Evolutionary conservation across 2,888 invertebrate genomes (phyloP), one percentile per base, ranked within the genome.

Genomic region (Diloba caeruleocephala): DNA sequence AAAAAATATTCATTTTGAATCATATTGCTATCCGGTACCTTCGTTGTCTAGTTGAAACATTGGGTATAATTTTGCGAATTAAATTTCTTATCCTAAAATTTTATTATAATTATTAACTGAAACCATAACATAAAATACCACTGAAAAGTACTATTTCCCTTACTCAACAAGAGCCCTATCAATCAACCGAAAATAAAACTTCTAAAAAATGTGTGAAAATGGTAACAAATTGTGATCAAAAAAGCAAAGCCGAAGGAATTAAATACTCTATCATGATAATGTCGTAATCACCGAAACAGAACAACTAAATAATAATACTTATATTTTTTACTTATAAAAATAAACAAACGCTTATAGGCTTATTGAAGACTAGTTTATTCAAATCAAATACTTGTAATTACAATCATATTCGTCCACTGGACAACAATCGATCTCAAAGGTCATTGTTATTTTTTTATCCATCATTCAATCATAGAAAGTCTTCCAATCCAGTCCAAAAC

Each of bases 141-240:
- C n/a, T n/a, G n/a, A n/a, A n/a, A n/a, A 28, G 12, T 12, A 29
- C 3, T 21, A 21, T 21, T 21, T 29, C 1, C 8, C 15, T 1
- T 14, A 15, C 1, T 3, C 8, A 26, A 49, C 60, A 64, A 73
- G 67, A 70, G 62, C 66, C 58, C 70, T 39, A 48, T 19, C 3
- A 59, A 67, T 50, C 43, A 68, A 67, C 13, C 38, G 17, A 60
- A 42, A 37, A 31, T 31, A 42, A 48, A 42, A 56, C 12, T 15
- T 25, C 37, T 14, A 39, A 42, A 39, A 49, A 46, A 17, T 14
- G 14, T 46, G 29, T n/a, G 54, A 46, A 55, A 51, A 62, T 76
- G 69, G 69, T 76, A 77, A 78, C 71, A 69, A 72, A 60, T 60
- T 52, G 56, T 69, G 58, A 73, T 73, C 28, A 56, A 55, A n/a